Percentiles rank a stretch among this genome's conserved stretches.
Evolutionary conservation across 2,888 invertebrate species (phyloP).

Genomic region (Drosophila prolongata): DNA sequence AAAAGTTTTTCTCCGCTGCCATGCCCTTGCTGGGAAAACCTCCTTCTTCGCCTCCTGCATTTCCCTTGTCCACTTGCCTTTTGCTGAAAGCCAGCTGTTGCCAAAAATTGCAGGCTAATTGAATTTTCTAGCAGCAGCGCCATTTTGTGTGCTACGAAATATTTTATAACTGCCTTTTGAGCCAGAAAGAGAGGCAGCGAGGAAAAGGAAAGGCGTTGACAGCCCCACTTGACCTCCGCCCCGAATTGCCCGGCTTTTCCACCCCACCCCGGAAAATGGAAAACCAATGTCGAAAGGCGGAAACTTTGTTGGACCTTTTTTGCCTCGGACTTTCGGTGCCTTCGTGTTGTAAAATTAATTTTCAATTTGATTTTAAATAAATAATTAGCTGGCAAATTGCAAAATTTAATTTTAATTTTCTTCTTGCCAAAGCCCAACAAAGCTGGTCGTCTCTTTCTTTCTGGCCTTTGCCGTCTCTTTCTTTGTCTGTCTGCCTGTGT

Average conservation of each 20-base stretch:
- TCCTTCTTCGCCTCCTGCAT: background rate
- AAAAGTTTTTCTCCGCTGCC: slow-evolving; percentile 8
- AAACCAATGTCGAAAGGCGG: slow-evolving; percentile 48
- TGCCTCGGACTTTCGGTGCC: slow-evolving; percentile 34
- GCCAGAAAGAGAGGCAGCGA: slow-evolving; percentile 15
- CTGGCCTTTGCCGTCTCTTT: background rate
- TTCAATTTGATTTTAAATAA: slow-evolving; percentile 84
- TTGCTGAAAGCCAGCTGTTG: slow-evolving; percentile 75
- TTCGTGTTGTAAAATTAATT: slow-evolving; percentile 83
- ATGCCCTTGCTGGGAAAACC: slow-evolving; percentile 1
- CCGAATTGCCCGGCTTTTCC: slow-evolving; percentile 18
- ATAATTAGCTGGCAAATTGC: slow-evolving; percentile 84
- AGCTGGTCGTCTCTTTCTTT: slow-evolving; percentile 8
- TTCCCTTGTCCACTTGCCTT: slow-evolving; percentile 33
- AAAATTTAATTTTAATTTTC: slow-evolving; percentile 84
- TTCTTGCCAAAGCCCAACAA: slow-evolving; percentile 47
- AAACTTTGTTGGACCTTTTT: slow-evolving; percentile 53
- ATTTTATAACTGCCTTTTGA: slow-evolving; percentile 69
- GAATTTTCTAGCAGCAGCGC: slow-evolving; percentile 79
- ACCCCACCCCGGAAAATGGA: slow-evolving; percentile 21
- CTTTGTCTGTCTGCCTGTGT: slow-evolving; percentile 2
- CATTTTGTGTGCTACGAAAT: slow-evolving; percentile 77
- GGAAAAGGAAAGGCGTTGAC: slow-evolving; percentile 48
- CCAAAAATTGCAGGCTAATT: slow-evolving; percentile 79
- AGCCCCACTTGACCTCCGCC: slow-evolving; percentile 56